A percentile compares a stretch with the other conserved stretches of the same genome.
Evolutionary conservation across 2,113 vertebrate genomes (phyloP).

Genomic region (Peromyscus maniculatus): DNA sequence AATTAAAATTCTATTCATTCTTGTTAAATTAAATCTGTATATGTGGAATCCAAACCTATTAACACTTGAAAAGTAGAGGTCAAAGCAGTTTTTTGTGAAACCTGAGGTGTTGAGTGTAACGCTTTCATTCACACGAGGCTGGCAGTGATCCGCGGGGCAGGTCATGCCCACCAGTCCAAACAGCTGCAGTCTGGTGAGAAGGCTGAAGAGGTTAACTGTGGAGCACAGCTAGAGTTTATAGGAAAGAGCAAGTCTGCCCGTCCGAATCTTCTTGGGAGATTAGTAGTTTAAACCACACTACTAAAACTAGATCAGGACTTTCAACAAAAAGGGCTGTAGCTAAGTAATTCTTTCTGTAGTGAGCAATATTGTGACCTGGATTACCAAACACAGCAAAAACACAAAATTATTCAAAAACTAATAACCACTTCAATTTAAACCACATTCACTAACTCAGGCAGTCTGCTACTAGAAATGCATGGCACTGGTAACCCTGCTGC

Average conservation of each 20-base stretch:
- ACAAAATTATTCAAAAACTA: not conserved
- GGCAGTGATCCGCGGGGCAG: not conserved
- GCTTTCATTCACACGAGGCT: not conserved
- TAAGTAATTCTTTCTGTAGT: not conserved
- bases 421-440: not conserved
- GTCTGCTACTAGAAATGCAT: not conserved
- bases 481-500: not conserved
- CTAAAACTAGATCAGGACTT: not conserved
- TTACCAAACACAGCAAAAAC: not conserved
- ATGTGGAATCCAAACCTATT: constrained; percentile 6
- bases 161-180: fast-evolving
- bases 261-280: not conserved
- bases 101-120: not conserved
- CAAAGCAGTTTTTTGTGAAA: not conserved
- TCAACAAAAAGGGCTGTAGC: not conserved
- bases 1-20: not conserved
- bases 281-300: not conserved
- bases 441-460: not conserved
- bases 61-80: not conserved
- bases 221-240: not conserved
- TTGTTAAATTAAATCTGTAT: not conserved
- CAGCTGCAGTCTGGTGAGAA: not conserved
- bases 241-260: not conserved
- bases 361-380: not conserved
- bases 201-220: no score